Evolutionary conservation across 1,140 invertebrate genomes (phyloP), one percentile per base, ranked within the genome.

Genomic region (Dinoponera quadriceps): DNA sequence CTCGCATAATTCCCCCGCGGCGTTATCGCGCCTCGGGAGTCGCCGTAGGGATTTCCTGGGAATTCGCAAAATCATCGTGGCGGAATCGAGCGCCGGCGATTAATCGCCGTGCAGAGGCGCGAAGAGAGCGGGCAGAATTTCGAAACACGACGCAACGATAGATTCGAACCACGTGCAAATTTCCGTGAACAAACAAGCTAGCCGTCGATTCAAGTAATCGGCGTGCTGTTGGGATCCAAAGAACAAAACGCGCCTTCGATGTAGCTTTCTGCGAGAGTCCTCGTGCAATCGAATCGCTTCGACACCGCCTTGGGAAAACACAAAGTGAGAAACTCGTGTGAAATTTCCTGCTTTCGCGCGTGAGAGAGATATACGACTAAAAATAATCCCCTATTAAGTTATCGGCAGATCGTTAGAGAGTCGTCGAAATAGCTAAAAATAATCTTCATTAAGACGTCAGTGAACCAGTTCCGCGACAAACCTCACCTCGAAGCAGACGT

Each of bases 61-160:
- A 55, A 84, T 87, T 65, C 74, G 44, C n/a, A 62, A 57, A 63
- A 65, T 57, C 25, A 54, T 25, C 63, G 74, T 57, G 54, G 48
- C 59, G 33, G 71, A 82, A 78, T 66, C 68, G 48, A 83, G 69
- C 74, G 48, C 83, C 80, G 81, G 60, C 82, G 71, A 86, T 82
- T 85, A 65, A 75, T 75, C 44, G 59, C 71, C 18, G 54, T 44
- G 20, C 33, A 25, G 33, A 80, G 49, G 20, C 20, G 27, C 49
- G n/a, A 18, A n/a, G 29, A 80, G 33, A 75, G 25, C 44, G 25
- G 33, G 11, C 18, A 69, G 9, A 69, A 44, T 20, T 74, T 74
- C 18, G n/a, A 75, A 63, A 63, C 27, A 14, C 25, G 3, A 59
- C n/a, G 5, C 38, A 7, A 38, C 33, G 54, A 60, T 62, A 49